Evolutionary conservation across 2,888 invertebrate species (phyloP), one percentile per base, ranked within the genome.

Genomic region (Biston betularia): DNA sequence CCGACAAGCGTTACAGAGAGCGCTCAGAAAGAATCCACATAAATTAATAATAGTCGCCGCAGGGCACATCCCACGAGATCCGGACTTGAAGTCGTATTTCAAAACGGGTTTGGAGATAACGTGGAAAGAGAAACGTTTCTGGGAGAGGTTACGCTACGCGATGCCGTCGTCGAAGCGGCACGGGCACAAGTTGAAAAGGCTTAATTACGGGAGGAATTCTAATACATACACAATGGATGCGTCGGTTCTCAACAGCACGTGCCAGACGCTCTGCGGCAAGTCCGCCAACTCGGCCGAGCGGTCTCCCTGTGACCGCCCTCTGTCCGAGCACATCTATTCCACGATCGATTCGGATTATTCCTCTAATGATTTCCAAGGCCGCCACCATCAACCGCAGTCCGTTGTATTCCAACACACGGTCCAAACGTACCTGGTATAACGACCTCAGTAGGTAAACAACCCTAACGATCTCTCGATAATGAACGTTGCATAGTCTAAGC

Each of bases 111-210:
- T 97, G 72, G 95, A 97, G 77, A 95, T 98, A 80, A 95, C 97
- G 78, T 97, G 97, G 96, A 97, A 97, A 83, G 98, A 98, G 92
- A 97, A 97, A 85, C 95, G 98, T 80, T 99, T 99, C 94, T 98
- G 98, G 98, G 98, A 98, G 88, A 96, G 98, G 86, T 94, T 99
- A 80, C 95, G 97, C 78, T 98, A 97, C 87, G 97, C 97, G 70
- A 96, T 98, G 95, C 98, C 98, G 68, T 96, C 96, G 79, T 96
- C 96, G 76, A 95, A 97, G 85, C 95, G 96, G 73, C 94, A 90
- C 84, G 90, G 93, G 68, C 92, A 93, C 75, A 93, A 93, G 85
- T 87, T 92, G 79, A 92, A 94, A 83, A 94, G 94, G 79, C 93
- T 93, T 74, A 95, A 96, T 83, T 97, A 97, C 83, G 95, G 97